These are phyloP conservation scores for Meta bourneti DNA, from an alignment of 2,888 invertebrate species.

Conservation along the genomic window DNA sequence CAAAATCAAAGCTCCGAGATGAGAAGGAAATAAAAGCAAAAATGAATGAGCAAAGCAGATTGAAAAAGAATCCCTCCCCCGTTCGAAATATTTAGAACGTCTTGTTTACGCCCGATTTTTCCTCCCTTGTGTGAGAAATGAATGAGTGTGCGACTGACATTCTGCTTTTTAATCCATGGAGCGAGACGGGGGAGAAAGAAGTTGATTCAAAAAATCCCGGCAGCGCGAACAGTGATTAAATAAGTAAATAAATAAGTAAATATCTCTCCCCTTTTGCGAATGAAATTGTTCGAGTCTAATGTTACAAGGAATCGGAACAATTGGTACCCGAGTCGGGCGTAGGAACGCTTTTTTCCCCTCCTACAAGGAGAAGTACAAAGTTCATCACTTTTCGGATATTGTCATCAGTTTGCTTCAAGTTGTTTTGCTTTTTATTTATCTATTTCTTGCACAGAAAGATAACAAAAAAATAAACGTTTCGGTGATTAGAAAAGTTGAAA, in stretches of 20 bases:
- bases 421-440: constrained; percentile 13
- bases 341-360: constrained; percentile 12
- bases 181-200: neutral
- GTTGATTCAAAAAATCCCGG: constrained; percentile 20
- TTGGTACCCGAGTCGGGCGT: constrained; percentile 38
- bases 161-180: constrained; percentile 43
- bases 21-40: constrained; percentile 19
- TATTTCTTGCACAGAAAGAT: neutral
- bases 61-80: constrained; percentile 26
- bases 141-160: constrained; percentile 40
- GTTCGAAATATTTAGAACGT: constrained; percentile 51
- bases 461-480: neutral
- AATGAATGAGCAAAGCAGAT: constrained; percentile 58
- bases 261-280: constrained; percentile 22
- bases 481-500: constrained; percentile 61
- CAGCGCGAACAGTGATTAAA: constrained; percentile 34
- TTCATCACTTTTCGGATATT: constrained; percentile 47
- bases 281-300: constrained; percentile 68
- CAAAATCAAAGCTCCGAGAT: neutral
- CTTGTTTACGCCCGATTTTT: constrained; percentile 65
- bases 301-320: constrained; percentile 74
- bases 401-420: constrained; percentile 1
- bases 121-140: constrained; percentile 48
- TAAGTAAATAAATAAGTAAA: constrained; percentile 63
- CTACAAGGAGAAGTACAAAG: constrained; percentile 28